Evolutionary conservation across 2,797 vertebrate genomes (phyloP), one percentile per base, ranked within the genome.

Genomic region (Coreius guichenoti): DNA sequence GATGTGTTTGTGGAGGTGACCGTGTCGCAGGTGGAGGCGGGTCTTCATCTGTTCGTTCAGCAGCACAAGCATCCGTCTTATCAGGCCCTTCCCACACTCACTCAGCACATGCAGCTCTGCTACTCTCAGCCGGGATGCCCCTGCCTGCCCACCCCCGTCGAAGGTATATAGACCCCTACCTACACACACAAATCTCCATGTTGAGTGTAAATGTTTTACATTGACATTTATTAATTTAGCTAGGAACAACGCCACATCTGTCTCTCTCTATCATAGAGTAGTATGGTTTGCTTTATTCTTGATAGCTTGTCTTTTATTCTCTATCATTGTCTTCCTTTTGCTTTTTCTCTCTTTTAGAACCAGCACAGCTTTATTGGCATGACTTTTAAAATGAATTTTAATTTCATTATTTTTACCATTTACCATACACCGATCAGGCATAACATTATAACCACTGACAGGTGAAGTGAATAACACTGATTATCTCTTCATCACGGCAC

Each of bases 61-160:
- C 96, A 97, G 86, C 94, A 96, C 87, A 96, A 94, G 0, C 96
- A 97, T 78, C 96, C 96, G n/a, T 96, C 95, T 16, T 96, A 95
- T 93, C 95, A 96, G 0, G 95, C 95, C 0, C 94, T 97, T 84
- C 91, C 92, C 31, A 94, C 92, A 85, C 94, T 97, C 14, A 94
- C 96, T 87, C 96, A 97, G 92, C 95, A 95, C 92, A 96, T 97
- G 96, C 94, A 88, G 0, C 93, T 94, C 83, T 97, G 96, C 89
- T 97, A 97, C 78, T 95, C 95, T 0, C 96, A 96, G 61, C 95
- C 95, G 0, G 95, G 94, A 45, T 95, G 94, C 77, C 96, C 96
- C 36, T 94, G 93, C 39, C 90, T 97, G 86, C 96, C 95, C 3
- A 94, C 94, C 3, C 96, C 95, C 0, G 93, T 96, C 19, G 95